Base-by-base conservation (phyloP, 2,888 invertebrate genomes). In the Terebella lapidaria region DNA sequence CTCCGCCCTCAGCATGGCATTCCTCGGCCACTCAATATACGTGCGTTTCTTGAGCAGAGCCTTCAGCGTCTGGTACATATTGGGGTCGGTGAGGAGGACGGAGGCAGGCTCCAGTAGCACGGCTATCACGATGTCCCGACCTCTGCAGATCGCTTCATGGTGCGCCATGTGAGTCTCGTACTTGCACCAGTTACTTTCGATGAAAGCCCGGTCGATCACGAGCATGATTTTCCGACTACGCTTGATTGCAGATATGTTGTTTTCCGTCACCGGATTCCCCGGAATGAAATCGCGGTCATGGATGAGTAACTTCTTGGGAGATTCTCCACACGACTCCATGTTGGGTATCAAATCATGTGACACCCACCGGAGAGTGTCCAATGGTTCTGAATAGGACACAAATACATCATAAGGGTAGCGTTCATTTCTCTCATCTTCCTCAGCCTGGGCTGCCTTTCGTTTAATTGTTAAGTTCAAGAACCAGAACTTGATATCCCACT, bases 261-360 rank as follows among this genome's bases (percentile, higher is more conserved):
- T 54, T 10, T 54, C 54, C 35, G 29, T 35, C 4, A 54, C 20
- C 4, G 35, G 10, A 3, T 22, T 35, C 22, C 54, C 54, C 20
- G 54, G 54, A 4, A 54, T 20, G 54, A 54, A 54, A 26, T 54
- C 54, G n/a, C 54, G 54, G 1, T 54, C 24, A 35, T 49, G 49
- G 15, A 18, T 18, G 49, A 15, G 20, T 5, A 49, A 22, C 18
- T 35, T 35, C 35, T 35, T 35, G 49, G 18, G 49, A 5, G 5
- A 5, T 5, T 49, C 49, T 5, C 20, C 18, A 15, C 22, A 5
- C 20, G 10, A 15, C 22, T 49, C 49, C 20, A 49, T 18, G 15
- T 5, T 22, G 18, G 49, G 49, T 20, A 5, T 20, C 15, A 49
- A 49, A 5, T 5, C 22, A 5, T 49, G 5, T 5, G 10, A 18